These are phyloP conservation scores for Schizopygopsis malacanthus DNA, from an alignment of 2,797 vertebrate genomes.

Conservation along the genomic window DNA sequence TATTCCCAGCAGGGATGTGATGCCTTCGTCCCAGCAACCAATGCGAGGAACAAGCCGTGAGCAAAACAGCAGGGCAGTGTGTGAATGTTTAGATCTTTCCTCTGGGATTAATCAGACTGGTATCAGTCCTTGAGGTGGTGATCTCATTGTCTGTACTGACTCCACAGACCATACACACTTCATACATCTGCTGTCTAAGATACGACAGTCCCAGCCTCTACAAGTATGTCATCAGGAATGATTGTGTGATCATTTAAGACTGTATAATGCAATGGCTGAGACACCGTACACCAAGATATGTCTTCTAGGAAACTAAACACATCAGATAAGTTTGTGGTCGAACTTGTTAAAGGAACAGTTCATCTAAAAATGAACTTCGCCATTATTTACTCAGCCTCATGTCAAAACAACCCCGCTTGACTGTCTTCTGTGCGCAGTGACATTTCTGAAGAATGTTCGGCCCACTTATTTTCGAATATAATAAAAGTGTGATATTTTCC, in stretches of 20 bases:
- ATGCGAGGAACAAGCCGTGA: constrained; percentile 27
- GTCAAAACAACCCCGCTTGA: background rate
- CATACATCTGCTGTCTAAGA: background rate
- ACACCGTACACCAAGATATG: background rate
- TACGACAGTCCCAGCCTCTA: background rate
- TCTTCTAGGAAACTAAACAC: background rate
- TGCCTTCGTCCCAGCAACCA: constrained; percentile 44
- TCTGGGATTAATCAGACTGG: constrained; percentile 54
- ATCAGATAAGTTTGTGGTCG: constrained; percentile 11
- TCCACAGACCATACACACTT: constrained; percentile 1
- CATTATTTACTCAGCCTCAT: background rate
- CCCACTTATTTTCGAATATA: background rate
- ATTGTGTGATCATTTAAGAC: background rate
- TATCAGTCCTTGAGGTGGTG: constrained; percentile 39
- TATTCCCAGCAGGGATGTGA: constrained; percentile 43
- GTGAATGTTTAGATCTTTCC: constrained; percentile 37
- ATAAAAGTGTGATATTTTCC: background rate
- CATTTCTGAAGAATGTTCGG: background rate
- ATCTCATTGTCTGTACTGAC: constrained; percentile 44
- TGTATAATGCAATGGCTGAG: background rate
- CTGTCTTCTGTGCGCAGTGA: background rate
- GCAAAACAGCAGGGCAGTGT: constrained; percentile 25
- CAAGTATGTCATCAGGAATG: constrained; percentile 1
- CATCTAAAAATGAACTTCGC: background rate
- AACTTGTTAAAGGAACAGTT: background rate